Base-by-base conservation (phyloP, 2,113 vertebrate genomes). In the Seriola quinqueradiata region DNA sequence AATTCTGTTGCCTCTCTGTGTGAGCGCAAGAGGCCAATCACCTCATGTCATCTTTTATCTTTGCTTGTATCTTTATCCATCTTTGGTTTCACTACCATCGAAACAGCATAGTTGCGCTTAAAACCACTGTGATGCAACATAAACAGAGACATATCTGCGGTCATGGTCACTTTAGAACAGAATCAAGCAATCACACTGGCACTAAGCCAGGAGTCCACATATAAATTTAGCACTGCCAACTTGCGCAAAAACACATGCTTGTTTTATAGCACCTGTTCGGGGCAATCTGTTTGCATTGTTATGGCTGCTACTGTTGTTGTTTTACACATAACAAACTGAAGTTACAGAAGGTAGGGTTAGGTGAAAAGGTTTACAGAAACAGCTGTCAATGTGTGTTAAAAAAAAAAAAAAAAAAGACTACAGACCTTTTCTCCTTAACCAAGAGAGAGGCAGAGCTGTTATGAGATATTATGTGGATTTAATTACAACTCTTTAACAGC, bases 261-360 rank as follows among this genome's bases (percentile, higher is more conserved):
- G 77, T 40, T 74, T 72, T 64, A 50, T 42, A 61, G 60, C 90
- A 91, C 88, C 85, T 90, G 82, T 75, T 87, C 28, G 23, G 55
- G 32, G 70, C 21, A 75, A 61, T 46, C 44, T 87, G 85, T 85
- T 89, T 61, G 57, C 54, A 76, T 61, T 81, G 60, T 81, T 82
- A 60, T 63, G 75, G 57, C 59, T 84, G 76, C 68, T 64, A 28
- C 38, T 77, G 69, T 69, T 89, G 70, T 82, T 88, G 79, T 78
- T 88, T 91, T 79, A 88, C 78, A 88, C 85, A 36, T 83, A 70
- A 61, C 50, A 86, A 81, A 93, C 71, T 86, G 61, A 77, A 70
- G 36, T 59, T 55, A 69, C 63, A 76, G 36, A 65, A 65, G 73
- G 73, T 70, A 69, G 32, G 64, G 67, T 60, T 46, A 75, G 77